Base-by-base conservation (phyloP, 2,113 vertebrate species). In the Indri indri region DNA sequence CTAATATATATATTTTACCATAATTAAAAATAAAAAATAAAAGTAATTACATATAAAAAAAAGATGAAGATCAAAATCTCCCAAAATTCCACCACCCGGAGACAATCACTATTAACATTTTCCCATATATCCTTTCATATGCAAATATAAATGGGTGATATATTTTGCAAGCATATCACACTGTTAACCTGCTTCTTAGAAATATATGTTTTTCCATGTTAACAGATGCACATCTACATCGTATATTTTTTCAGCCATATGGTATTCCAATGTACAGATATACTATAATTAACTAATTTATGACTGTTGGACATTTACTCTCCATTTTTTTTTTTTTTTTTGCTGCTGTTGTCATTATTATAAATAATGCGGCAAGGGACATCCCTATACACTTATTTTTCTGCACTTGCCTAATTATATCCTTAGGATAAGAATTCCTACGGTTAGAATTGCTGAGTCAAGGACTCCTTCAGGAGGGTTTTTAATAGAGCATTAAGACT, bases 361-460 rank as follows among this genome's bases (percentile, higher is more conserved):
- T 52, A 92, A 84, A 88, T 52, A 90, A 81, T 30, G 16, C 27
- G 42, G 30, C 65, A 47, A 87, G 63, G 84, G 37, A 77, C 18
- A 52, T 77, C 71, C 47, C 45, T 17, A 13, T 34, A 42, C 65
- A 85, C 57, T 3, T 61, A 52, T 52, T 96, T 68, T 57, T 86
- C 85, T 86, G 68, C n/a, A 63, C 20, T 8, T 68, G n/a, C 82
- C 57, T 91, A 93, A 70, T 81, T 96, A 91, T 16, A 91, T 57
- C 73, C 66, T 52, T 73, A 54, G 76, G 25, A 52, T 63, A 57
- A 61, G 30, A 90, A 84, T 54, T 82, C 34, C 83, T 59, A 22
- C 2, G 8, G 9, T 73, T 25, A 27, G 59, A 57, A 81, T 9
- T 42, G 65, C 65, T 76, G 80, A 88, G 40, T 63, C 73, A 83